Base-by-base conservation (phyloP, 2,113 vertebrate species). In the Oxyruncus cristatus region DNA sequence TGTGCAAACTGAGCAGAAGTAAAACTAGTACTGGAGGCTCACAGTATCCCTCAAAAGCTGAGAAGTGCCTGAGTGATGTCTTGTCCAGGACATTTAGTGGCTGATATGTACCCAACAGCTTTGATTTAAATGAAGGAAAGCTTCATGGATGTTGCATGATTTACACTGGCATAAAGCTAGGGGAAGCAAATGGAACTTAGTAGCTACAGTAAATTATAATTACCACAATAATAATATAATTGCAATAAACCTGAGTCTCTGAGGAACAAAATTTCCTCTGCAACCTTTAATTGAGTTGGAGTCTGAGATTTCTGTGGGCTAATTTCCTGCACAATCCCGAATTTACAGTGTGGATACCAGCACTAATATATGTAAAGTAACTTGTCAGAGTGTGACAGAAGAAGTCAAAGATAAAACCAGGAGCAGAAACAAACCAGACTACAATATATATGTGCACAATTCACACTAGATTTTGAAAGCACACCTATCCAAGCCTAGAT, bases 1-100 rank as follows among this genome's bases (percentile, higher is more conserved):
- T 95, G 73, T 93, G 72, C 42, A 93, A 97, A 79, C 52, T 28
- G n/a, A 84, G 58, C 49, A 78, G 55, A 95, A 92, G 47, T 93
- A 65, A 95, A 96, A 70, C 72, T 88, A 73, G 4, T 88, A 90
- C 66, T 65, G 21, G 47, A 83, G 22, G 84, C 46, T 77, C 41
- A 82, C n/a, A 44, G 62, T 78, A 86, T 14, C 68, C 78, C 84
- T 95, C 73, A 94, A 80, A 97, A 44, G 10, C 75, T 86, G 58
- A 95, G 67, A 93, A 85, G 13, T 73, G 44, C 62, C 66, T 86
- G 41, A 96, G 74, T 77, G 78, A 49, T 77, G 77, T 77, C 75
- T 97, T 92, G 68, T 85, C 77, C 37, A 39, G 74, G 61, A 78
- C 77, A 76, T 28, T 88, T 93, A 88, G 87, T 24, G 18, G 62